Evolutionary conservation across 1,140 invertebrate genomes (phyloP).

Genomic region (Thaumetopoea pityocampa): DNA sequence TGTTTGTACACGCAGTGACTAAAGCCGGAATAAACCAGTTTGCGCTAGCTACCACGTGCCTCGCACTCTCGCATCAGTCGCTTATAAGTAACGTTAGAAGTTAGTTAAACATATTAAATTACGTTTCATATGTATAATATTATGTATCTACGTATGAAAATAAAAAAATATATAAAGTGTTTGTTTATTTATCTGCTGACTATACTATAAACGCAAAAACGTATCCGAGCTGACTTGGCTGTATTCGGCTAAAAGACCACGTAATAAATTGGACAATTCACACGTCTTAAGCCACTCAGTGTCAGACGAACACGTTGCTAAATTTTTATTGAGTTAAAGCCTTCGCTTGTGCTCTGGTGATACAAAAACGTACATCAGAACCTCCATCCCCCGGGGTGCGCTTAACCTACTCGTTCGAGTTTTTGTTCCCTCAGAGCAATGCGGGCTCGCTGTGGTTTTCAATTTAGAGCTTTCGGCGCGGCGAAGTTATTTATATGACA

Average conservation of each 20-base stretch:
- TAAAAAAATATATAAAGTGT: too few species aligned
- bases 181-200: too few species aligned
- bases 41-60: too few species aligned
- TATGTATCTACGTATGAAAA: too few species aligned
- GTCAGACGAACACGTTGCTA: slow-evolving; percentile 29
- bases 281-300: slow-evolving; percentile 11
- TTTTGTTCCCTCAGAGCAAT: slow-evolving; percentile 51
- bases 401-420: slow-evolving; percentile 62
- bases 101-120: too few species aligned
- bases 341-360: slow-evolving; percentile 21
- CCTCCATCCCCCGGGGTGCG: slow-evolving; percentile 38
- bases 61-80: too few species aligned
- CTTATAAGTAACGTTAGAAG: too few species aligned
- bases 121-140: too few species aligned
- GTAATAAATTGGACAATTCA: slow-evolving; percentile 8
- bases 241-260: slow-evolving; percentile 1
- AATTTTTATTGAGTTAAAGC: slow-evolving; percentile 37
- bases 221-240: too few species aligned
- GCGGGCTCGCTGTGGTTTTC: slow-evolving; percentile 44
- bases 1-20: too few species aligned
- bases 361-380: slow-evolving; percentile 49
- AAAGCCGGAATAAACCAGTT: too few species aligned
- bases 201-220: too few species aligned
- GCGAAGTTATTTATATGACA: slow-evolving; percentile 14
- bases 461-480: slow-evolving; percentile 40